Conservation (phyloP, 2,113 vertebrate species). For the Podocnemis expansa region DNA sequence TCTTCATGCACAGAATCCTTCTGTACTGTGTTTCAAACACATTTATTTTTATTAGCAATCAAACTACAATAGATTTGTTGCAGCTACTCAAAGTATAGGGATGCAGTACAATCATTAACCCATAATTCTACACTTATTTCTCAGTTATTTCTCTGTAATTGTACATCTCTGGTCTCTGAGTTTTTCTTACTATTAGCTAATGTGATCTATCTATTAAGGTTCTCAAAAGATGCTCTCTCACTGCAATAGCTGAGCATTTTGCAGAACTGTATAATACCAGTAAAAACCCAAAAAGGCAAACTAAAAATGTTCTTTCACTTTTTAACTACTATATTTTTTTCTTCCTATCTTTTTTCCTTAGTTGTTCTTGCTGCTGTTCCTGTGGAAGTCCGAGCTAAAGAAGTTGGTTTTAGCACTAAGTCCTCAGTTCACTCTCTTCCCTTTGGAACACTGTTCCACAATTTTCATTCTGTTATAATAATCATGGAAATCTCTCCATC, state of each 20-base stretch:
- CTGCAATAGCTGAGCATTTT: neutral
- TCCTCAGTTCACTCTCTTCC: neutral
- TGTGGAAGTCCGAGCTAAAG: neutral
- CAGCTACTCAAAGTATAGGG: neutral
- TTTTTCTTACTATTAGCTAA: neutral
- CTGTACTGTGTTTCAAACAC: neutral
- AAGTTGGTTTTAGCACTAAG: conserved; percentile 1
- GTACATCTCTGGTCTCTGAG: conserved; percentile 3
- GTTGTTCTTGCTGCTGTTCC: neutral
- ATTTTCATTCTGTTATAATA: conserved; percentile 27
- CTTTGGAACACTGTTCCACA: neutral
- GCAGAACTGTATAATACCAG: neutral
- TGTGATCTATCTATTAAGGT: neutral
- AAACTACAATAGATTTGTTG: neutral
- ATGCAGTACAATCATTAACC: neutral
- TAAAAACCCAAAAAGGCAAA: neutral
- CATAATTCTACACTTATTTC: neutral
- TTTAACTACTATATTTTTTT: neutral
- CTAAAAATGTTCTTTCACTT: neutral
- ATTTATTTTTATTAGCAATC: conserved; percentile 7
- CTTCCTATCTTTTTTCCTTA: neutral
- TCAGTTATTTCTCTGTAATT: neutral
- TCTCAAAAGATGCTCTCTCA: neutral
- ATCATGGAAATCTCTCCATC: conserved; percentile 57
- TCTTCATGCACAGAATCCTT: neutral